Base-by-base conservation (phyloP, 2,113 vertebrate species). In the Acrocephalus kingi region DNA sequence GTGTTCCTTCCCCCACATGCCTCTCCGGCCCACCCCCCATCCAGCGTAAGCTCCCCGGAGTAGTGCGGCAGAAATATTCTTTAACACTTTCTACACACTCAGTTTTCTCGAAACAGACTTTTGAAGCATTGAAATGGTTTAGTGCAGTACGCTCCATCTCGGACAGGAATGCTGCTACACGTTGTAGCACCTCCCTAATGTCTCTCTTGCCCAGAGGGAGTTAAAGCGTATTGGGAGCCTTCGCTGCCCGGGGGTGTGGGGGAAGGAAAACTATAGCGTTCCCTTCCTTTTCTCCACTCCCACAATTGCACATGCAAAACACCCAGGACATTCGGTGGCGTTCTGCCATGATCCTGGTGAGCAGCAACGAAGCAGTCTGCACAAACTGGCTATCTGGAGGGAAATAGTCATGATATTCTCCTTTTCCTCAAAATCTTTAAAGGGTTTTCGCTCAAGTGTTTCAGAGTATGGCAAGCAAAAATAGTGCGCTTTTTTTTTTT, bases 61-160 rank as follows among this genome's bases (percentile, higher is more conserved):
- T 8, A 31, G 6, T 11, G 66, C 2, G 16, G 10, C 12, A 2
- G 23, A 14, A 13, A 1, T 71, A 3, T 11, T 63, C 1, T n/a
- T 58, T 10, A 11, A 16, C 8, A 6, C 9, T 37, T 2, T 20
- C 5, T 35, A 9, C 8, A 3, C 16, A 0, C 2, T 58, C 0
- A 0, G 3, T 71, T 71, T 27, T 7, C 1, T 21, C 12, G 7
- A 20, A 33, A 33, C 5, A 19, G 8, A 3, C 8, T 64, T 79
- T 0, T 3, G 24, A 72, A 67, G 15, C 22, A 0, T 14, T 45
- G 6, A 16, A n/a, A 13, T 39, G 0, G 2, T 37, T 46, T 2
- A 23, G 3, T 27, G 24, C 4, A 3, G 2, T 23, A 8, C 11
- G 4, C 15, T 7, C 31, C 20, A 27, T 61, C 6, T 75, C 0